These are phyloP conservation scores for Psittacula derbiana DNA, from an alignment of 2,797 vertebrate species.

Conservation along the genomic window DNA sequence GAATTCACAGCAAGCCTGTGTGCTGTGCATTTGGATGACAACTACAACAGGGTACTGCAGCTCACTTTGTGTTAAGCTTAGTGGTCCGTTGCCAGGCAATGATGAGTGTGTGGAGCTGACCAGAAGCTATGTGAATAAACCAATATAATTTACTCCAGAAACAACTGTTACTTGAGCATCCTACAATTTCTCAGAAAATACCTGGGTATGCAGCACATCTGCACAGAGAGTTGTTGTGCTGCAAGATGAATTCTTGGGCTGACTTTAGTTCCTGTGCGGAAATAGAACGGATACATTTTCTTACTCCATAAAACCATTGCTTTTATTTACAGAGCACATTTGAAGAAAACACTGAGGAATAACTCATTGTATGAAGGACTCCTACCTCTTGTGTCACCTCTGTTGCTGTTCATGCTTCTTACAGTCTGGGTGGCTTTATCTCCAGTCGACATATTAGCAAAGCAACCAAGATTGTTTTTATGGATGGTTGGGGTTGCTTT, in stretches of 20 bases:
- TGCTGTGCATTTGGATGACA: neutral
- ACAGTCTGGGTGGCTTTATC: conserved; percentile 60
- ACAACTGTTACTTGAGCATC: neutral
- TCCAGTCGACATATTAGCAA: conserved; percentile 51
- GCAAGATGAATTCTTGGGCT: neutral
- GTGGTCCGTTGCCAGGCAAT: neutral
- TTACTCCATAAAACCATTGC: neutral
- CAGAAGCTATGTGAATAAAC: neutral
- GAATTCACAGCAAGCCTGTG: neutral
- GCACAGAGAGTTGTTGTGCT: neutral
- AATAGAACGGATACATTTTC: neutral
- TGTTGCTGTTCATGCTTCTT: conserved; percentile 58
- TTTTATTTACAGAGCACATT: conserved; percentile 58
- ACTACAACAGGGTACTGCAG: neutral
- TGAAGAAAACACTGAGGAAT: conserved; percentile 64
- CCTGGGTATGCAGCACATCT: neutral
- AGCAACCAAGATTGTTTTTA: conserved; percentile 63
- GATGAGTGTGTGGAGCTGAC: neutral
- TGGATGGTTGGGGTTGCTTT: conserved; percentile 68
- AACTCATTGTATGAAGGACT: conserved; percentile 63
- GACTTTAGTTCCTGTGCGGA: neutral
- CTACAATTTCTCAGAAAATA: neutral
- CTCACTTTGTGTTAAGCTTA: neutral
- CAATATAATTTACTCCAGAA: neutral
- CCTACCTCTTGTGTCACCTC: conserved; percentile 65